Evolutionary conservation across 2,113 vertebrate genomes (phyloP).

Genomic region (Dascyllus trimaculatus): DNA sequence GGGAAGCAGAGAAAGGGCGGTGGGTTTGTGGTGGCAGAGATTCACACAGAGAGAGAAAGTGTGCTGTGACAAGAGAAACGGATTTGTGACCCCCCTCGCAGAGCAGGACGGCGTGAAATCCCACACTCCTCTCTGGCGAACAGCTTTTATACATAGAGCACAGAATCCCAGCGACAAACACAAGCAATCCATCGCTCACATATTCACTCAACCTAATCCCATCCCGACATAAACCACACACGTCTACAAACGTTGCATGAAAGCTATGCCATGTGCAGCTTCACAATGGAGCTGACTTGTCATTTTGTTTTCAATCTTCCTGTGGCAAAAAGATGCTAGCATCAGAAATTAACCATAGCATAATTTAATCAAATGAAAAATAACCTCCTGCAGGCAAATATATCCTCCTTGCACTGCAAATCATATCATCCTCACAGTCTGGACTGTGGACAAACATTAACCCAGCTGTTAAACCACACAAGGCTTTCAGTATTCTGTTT

Average conservation of each 20-base stretch:
- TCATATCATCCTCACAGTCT: conserved; percentile 6
- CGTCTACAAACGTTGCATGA: conserved; percentile 34
- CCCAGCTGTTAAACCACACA: conserved; percentile 12
- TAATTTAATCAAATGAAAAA: conserved; percentile 10
- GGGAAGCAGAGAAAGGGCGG: conserved; percentile 64
- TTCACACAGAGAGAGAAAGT: conserved; percentile 45
- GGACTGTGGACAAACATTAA: not conserved
- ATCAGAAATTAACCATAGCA: conserved; percentile 5
- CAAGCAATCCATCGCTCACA: conserved; percentile 35
- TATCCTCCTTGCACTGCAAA: conserved; percentile 36
- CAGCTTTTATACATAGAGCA: conserved; percentile 37
- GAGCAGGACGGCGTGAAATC: conserved; percentile 55
- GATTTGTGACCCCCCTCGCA: conserved; percentile 49
- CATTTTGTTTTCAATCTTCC: conserved; percentile 4
- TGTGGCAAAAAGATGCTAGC: conserved; percentile 5
- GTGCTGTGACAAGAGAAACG: conserved; percentile 56
- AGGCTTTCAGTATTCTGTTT: not conserved
- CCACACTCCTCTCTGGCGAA: conserved; percentile 46
- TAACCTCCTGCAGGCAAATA: conserved; percentile 17
- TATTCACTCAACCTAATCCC: conserved; percentile 27
- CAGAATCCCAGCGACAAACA: conserved; percentile 1
- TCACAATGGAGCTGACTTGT: conserved; percentile 15
- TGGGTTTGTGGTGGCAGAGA: conserved; percentile 8
- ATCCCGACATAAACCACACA: conserved; percentile 11
- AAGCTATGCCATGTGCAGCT: not conserved